A percentile compares a stretch with the other conserved stretches of the same genome.
These are phyloP conservation scores for Bucorvus abyssinicus DNA, from an alignment of 2,797 vertebrate species.

Conservation along the genomic window DNA sequence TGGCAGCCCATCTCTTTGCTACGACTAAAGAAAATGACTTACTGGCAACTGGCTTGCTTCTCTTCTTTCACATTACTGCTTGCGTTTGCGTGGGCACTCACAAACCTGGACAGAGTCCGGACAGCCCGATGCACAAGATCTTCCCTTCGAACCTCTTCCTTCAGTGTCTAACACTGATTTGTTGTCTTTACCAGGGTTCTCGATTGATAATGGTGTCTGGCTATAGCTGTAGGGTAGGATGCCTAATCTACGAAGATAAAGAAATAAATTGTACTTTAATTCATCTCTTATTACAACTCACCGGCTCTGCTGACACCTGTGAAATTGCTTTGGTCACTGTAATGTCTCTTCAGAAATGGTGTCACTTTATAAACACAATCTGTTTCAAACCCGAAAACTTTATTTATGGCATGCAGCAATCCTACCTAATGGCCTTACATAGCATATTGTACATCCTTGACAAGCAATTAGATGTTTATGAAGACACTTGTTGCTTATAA, in stretches of 20 bases:
- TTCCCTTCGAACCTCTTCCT: neutral
- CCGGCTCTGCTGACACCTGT: neutral
- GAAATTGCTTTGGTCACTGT: conserved; percentile 18
- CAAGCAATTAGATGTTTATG: conserved; percentile 63
- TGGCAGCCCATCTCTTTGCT: conserved; percentile 35
- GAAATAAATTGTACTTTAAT: neutral
- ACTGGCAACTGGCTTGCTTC: neutral
- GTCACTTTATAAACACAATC: neutral
- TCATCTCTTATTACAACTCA: neutral
- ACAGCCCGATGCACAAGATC: neutral
- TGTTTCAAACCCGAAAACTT: conserved; percentile 28
- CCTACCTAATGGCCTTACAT: neutral
- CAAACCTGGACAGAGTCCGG: neutral
- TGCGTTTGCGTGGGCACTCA: neutral
- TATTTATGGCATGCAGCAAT: neutral
- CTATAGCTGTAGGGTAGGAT: neutral
- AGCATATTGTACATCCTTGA: conserved; percentile 34
- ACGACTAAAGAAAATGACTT: neutral
- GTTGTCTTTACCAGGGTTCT: neutral
- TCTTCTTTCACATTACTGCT: neutral
- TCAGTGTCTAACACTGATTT: neutral
- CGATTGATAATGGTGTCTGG: neutral
- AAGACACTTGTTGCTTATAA: conserved; percentile 70
- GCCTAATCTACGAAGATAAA: neutral
- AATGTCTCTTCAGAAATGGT: neutral